phyloP scores from a whole-genome alignment of 1,140 invertebrate species.

The Pseudoatta argentina region DNA sequence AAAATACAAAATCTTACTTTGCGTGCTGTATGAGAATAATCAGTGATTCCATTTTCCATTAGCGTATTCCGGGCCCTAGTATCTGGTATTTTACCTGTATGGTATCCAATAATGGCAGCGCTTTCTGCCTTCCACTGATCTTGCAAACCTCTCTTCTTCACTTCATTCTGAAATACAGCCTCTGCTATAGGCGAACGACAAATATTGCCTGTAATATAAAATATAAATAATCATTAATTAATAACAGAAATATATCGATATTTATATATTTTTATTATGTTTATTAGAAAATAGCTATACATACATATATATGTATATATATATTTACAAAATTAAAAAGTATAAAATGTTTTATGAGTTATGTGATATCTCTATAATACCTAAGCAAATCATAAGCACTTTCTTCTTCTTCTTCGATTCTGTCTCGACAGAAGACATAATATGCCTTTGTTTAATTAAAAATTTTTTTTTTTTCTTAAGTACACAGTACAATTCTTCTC shows the following conservation, averaged over 20 bases:
- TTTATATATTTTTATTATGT: background rate
- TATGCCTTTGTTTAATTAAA: background rate
- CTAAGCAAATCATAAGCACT: constrained; percentile 87
- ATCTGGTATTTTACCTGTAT: constrained; percentile 93
- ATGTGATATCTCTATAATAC: constrained; percentile 73
- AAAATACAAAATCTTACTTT: constrained; percentile 86
- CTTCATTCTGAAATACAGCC: constrained; percentile 92
- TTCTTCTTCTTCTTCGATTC: constrained; percentile 79
- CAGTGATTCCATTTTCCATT: constrained; percentile 89
- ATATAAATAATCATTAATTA: constrained; percentile 3
- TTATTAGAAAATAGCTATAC: constrained; percentile 8
- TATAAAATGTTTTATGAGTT: background rate
- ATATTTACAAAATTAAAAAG: background rate
- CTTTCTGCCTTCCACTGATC: constrained; percentile 94
- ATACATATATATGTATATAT: background rate
- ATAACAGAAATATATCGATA: background rate
- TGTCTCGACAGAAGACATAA: constrained; percentile 48
- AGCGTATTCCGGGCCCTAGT: constrained; percentile 90
- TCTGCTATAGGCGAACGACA: constrained; percentile 97
- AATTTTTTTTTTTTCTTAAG: background rate
- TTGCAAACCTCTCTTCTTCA: constrained; percentile 88
- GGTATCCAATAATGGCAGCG: constrained; percentile 93
- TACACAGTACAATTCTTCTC: background rate
- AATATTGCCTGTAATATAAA: constrained; percentile 91
- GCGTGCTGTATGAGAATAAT: constrained; percentile 91